phyloP scores from a whole-genome alignment of 1,140 invertebrate species.

The Mactra quadrangularis region DNA sequence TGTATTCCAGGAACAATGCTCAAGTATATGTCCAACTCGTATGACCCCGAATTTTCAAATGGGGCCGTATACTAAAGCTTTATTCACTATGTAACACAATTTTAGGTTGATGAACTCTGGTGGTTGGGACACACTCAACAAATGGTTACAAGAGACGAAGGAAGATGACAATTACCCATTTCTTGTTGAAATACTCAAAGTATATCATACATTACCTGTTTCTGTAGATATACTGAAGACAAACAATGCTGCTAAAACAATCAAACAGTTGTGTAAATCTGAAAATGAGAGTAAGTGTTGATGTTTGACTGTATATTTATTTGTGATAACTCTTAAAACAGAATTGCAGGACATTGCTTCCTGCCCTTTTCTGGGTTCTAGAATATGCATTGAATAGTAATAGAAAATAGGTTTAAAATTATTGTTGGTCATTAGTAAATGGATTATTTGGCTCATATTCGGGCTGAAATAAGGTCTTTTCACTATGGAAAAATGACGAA shows the following conservation, averaged over 20 bases:
- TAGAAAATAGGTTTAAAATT: neutral
- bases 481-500: no score
- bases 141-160: constrained; percentile 94
- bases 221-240: constrained; percentile 94
- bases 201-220: constrained; percentile 93
- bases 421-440: no score
- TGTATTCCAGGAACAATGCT: no score
- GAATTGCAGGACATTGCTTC: neutral
- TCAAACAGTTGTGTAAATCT: constrained; percentile 93
- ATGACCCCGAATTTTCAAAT: no score
- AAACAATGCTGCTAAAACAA: constrained; percentile 95
- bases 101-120: constrained; percentile 93
- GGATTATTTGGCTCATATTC: no score
- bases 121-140: constrained; percentile 94
- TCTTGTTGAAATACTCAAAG: constrained; percentile 92
- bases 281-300: constrained; percentile 88
- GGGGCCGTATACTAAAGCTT: no score
- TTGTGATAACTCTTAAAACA: neutral
- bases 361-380: no score
- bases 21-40: no score
- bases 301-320: neutral
- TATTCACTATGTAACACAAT: no score
- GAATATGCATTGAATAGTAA: neutral
- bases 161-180: constrained; percentile 92
- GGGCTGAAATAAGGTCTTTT: no score